Base-by-base conservation (phyloP, 2,888 invertebrate genomes). In the Bombylius major region DNA sequence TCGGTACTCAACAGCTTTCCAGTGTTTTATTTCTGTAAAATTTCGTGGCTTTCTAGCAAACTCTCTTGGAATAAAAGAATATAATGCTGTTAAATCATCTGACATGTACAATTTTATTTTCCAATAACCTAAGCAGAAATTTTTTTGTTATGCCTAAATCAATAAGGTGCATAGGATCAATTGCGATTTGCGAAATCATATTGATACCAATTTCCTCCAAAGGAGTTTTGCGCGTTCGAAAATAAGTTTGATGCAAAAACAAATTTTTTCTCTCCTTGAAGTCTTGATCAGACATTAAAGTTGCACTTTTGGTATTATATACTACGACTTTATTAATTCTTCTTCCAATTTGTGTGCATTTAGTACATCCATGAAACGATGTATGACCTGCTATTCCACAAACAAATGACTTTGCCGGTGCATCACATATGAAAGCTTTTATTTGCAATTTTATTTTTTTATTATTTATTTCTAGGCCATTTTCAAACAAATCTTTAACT, bases 91-190 rank as follows among this genome's bases (percentile, higher is more conserved):
- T 11, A 42, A 42, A 42, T 42, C 5, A 4, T 42, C 39, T 11
- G 39, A n/a, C n/a, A 42, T 11, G 5, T 42, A 42, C 11, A 42
- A 42, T 11, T 11, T 42, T 42, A 42, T 42, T 42, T 42, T 42
- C 6, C 1, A 42, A 11, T 39, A 42, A 5, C 3, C 39, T 7
- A 1, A 11, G 1, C 8, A 42, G 5, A 42, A 45, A 45, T 50
- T 50, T 50, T 4, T 34, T 36, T 4, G 31, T 50, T 13, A 62
- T 57, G 33, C 61, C 62, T 34, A 61, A 54, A 58, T 65, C 65
- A 53, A 62, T 58, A 11, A 61, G 50, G 51, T 65, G 64, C 64
- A 65, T 64, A n/a, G 62, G 60, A 54, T 64, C 65, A n/a, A 42
- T 42, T 11, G 6, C 39, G 1, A 11, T 11, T 42, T 42, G 39